Percentiles rank a stretch among this genome's conserved stretches.
Conservation (phyloP, 2,113 vertebrate genomes). For the Archilochus colubris region DNA sequence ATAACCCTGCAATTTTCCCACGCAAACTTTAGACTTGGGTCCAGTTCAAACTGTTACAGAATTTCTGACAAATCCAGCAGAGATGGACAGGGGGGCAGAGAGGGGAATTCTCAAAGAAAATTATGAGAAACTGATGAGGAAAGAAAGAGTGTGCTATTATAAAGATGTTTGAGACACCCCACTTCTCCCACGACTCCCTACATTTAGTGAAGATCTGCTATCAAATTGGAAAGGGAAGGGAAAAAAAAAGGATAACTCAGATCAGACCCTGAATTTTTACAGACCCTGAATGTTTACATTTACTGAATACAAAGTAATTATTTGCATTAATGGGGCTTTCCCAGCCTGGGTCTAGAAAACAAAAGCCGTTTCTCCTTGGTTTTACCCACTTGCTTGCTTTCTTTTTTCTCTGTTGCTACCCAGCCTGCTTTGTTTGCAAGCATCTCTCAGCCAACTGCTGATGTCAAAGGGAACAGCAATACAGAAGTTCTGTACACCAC, state of each 20-base stretch:
- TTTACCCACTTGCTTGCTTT: neutral
- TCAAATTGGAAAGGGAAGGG: neutral
- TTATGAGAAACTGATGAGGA: neutral
- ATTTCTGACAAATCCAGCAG: neutral
- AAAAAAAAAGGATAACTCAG: neutral
- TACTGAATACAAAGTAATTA: neutral
- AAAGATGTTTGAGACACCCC: neutral
- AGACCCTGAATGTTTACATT: neutral
- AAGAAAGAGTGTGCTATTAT: neutral
- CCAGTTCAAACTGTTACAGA: neutral
- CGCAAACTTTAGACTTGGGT: neutral
- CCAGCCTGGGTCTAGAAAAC: neutral
- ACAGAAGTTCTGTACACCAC: neutral
- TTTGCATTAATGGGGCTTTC: neutral
- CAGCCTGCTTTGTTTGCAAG: constrained; percentile 11
- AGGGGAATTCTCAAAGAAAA: neutral
- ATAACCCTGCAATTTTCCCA: neutral
- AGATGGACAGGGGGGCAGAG: neutral
- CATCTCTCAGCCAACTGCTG: neutral
- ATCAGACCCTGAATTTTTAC: neutral
- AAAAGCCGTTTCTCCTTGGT: neutral
- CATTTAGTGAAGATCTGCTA: neutral
- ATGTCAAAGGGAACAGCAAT: constrained; percentile 18
- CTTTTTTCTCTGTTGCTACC: neutral
- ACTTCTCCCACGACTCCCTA: too few species aligned